These are phyloP conservation scores for Nemopilema nomurai DNA, from an alignment of 30 jellyfish, hydroid and myxozoan species.

Conservation along the genomic window DNA sequence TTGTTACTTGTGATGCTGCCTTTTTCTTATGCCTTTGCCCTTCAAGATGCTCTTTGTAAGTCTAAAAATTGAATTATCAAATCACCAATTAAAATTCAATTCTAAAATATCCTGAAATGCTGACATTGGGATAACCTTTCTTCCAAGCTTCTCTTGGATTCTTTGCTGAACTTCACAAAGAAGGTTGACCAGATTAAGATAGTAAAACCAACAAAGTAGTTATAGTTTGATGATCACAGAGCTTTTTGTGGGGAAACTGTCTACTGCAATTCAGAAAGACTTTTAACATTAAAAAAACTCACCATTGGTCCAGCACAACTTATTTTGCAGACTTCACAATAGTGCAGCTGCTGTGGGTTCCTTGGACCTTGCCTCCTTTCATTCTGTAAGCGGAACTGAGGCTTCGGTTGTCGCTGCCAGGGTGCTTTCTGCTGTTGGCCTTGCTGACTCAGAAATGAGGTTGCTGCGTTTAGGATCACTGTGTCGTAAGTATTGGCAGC, in stretches of 20 bases:
- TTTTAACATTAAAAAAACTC: background rate
- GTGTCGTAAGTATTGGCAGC: conserved; percentile 86
- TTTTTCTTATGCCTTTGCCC: conserved; percentile 97
- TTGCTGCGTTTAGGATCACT: conserved; percentile 95
- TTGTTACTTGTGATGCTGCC: conserved; percentile 84
- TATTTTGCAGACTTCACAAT: conserved; percentile 96
- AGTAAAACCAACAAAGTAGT: no score
- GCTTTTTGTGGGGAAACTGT: no score
- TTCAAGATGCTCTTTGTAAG: conserved; percentile 96
- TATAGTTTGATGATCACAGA: no score
- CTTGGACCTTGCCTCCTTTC: conserved; percentile 79
- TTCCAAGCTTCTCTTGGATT: background rate
- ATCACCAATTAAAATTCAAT: background rate
- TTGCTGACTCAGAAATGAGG: conserved; percentile 89
- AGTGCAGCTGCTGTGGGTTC: conserved; percentile 89
- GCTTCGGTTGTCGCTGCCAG: conserved; percentile 92
- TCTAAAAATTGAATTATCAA: conserved; percentile 31
- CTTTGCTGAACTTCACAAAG: background rate
- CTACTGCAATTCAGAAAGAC: background rate
- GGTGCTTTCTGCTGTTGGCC: conserved; percentile 78
- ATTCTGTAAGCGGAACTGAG: conserved; percentile 78
- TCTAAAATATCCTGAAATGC: background rate
- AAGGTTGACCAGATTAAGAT: no score
- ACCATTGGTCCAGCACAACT: conserved; percentile 99
- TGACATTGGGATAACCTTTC: background rate